phyloP scores from a whole-genome alignment of 2,888 invertebrate species.

The Melanostoma scalare region DNA sequence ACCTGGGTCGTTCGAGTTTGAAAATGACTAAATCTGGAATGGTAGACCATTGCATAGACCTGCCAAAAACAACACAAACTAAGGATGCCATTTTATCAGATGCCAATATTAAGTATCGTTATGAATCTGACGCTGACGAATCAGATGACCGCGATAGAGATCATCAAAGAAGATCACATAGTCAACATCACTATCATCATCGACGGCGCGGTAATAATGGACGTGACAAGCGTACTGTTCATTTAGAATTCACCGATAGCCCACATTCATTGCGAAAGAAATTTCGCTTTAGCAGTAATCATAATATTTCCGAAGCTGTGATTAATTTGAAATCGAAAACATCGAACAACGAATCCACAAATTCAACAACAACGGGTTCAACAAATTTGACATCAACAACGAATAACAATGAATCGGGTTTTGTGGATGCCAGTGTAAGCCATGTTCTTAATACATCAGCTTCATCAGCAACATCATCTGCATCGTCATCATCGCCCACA shows the following conservation, averaged over 20 bases:
- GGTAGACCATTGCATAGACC: conserved; percentile 34
- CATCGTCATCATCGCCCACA: conserved; percentile 72
- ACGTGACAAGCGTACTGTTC: conserved; percentile 76
- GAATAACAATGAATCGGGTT: conserved; percentile 80
- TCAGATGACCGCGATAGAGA: conserved; percentile 56
- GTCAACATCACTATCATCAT: conserved; percentile 76
- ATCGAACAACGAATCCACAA: conserved; percentile 60
- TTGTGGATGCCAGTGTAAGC: conserved; percentile 79
- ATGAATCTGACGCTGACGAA: conserved; percentile 74
- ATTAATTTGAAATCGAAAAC: conserved; percentile 61
- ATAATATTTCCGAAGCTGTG: conserved; percentile 56
- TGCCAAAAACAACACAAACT: conserved; percentile 48
- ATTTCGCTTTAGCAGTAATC: conserved; percentile 79
- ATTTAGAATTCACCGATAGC: conserved; percentile 77
- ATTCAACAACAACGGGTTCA: conserved; percentile 44
- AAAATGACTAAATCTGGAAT: conserved; percentile 76
- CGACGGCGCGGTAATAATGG: conserved; percentile 77
- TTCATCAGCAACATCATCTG: conserved; percentile 51
- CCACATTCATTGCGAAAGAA: conserved; percentile 80
- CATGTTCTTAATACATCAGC: conserved; percentile 75
- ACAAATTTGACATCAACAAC: conserved; percentile 63
- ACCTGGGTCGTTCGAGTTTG: conserved; percentile 80
- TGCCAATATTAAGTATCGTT: conserved; percentile 63
- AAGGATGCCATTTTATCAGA: conserved; percentile 69
- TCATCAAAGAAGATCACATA: conserved; percentile 55